A percentile compares a stretch with the other conserved stretches of the same genome.
phyloP scores from a whole-genome alignment of 2,888 invertebrate species.

The Aleiodes alternator region DNA sequence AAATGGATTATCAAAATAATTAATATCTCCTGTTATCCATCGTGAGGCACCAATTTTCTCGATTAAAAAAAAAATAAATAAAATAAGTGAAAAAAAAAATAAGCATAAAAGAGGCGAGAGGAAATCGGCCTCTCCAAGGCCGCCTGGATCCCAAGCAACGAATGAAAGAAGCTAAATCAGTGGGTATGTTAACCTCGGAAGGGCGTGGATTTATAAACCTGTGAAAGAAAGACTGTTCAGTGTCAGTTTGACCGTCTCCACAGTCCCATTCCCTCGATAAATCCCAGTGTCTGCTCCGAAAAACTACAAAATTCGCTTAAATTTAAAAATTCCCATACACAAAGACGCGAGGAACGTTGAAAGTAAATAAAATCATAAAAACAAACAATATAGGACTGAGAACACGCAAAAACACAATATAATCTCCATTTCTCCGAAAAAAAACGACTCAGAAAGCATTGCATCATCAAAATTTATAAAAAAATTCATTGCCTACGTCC shows the following conservation, averaged over 20 bases:
- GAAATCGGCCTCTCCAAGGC: constrained; percentile 52
- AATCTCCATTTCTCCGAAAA: not conserved
- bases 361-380: not conserved
- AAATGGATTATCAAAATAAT: too few species aligned
- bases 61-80: not conserved
- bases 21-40: too few species aligned
- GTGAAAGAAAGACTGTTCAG: constrained; percentile 24
- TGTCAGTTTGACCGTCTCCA: not conserved
- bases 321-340: not conserved
- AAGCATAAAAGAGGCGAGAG: constrained; percentile 3
- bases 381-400: too few species aligned
- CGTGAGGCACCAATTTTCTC: not conserved
- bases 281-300: not conserved
- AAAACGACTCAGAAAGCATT: not conserved
- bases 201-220: constrained; percentile 40
- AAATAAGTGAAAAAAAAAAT: not conserved
- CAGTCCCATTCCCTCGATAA: not conserved
- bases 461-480: not conserved
- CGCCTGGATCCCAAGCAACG: constrained; percentile 45
- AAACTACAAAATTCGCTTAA: too few species aligned
- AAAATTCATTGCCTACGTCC: too few species aligned
- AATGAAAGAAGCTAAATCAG: constrained; percentile 19
- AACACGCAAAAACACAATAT: constrained; percentile 1
- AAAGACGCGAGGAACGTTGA: too few species aligned
- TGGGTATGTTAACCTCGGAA: constrained; percentile 43